Base-by-base conservation (phyloP, 2,888 invertebrate genomes). In the Drosophila bunnanda region DNA sequence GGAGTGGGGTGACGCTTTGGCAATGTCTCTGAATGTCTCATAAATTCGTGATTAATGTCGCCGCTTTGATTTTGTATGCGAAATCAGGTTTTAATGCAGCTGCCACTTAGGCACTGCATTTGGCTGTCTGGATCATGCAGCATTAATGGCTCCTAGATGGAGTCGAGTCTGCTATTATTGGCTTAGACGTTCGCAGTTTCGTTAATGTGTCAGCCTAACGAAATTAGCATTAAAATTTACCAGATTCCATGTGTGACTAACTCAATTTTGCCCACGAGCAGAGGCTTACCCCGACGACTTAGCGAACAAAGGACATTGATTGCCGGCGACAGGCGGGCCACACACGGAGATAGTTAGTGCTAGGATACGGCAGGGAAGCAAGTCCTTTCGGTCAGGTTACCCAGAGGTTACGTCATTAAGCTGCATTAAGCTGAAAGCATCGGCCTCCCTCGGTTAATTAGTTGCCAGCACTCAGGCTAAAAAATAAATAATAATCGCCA, bases 141-240 rank as follows among this genome's bases (percentile, higher is more conserved):
- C 62, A 53, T 74, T 70, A 78, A 74, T 75, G 65, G 76, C 65
- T 69, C 43, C 41, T 46, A 44, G 53, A 43, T 36, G 61, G 30
- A 22, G 32, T 22, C 36, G 30, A 15, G 17, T 30, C 36, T 38
- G 25, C 57, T 64, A 55, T 77, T 71, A 79, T 77, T 78, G 77
- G 81, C 68, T 77, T 82, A 80, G 82, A 62, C 64, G 36, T 46
- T 56, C 28, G 13, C 50, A 22, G 75, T 54, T 60, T 73, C 80
- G 76, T 76, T 83, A 83, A 84, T 82, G 82, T 75, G 70, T 70
- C 81, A 54, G 79, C 78, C 76, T 85, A 83, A 83, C 78, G 48
- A 78, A 85, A 82, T 83, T 85, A 85, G 80, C 83, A 83, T 73
- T 80, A 83, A 83, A 83, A 82, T 83, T 81, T 78, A 78, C 79